phyloP scores from a whole-genome alignment of 2,797 vertebrate species.

The Hyperoplus immaculatus region DNA sequence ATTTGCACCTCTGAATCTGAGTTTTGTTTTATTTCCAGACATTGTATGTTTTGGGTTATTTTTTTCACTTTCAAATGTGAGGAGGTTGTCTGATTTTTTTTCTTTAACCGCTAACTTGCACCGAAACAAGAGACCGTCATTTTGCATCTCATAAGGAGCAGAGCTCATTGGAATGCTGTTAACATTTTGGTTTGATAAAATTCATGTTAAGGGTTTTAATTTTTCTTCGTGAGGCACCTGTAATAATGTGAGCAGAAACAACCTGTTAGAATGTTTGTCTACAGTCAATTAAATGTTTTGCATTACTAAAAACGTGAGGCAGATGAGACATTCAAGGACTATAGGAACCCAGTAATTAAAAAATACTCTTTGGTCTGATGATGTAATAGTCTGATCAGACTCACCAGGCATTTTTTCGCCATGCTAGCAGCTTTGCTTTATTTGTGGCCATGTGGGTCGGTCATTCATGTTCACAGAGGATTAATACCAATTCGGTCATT shows the following conservation, averaged over 20 bases:
- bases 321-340: neutral
- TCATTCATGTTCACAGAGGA: too few relatives aligned
- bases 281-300: neutral
- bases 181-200: conserved; percentile 21
- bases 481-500: too few relatives aligned
- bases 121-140: conserved; percentile 18
- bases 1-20: conserved; percentile 27
- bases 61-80: conserved; percentile 32
- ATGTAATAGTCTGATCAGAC: neutral
- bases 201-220: conserved; percentile 1
- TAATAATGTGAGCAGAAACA: neutral
- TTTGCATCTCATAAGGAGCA: conserved; percentile 9
- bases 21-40: conserved; percentile 34
- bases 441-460: neutral
- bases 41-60: neutral
- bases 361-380: neutral
- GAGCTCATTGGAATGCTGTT: neutral
- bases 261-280: neutral
- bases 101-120: conserved; percentile 29
- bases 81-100: conserved; percentile 23
- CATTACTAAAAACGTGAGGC: neutral
- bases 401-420: neutral
- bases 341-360: too few relatives aligned
- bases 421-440: neutral
- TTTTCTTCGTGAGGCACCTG: conserved; percentile 48